These are phyloP conservation scores for Dryadula phaetusa DNA, from an alignment of 2,888 invertebrate species.

Conservation along the genomic window DNA sequence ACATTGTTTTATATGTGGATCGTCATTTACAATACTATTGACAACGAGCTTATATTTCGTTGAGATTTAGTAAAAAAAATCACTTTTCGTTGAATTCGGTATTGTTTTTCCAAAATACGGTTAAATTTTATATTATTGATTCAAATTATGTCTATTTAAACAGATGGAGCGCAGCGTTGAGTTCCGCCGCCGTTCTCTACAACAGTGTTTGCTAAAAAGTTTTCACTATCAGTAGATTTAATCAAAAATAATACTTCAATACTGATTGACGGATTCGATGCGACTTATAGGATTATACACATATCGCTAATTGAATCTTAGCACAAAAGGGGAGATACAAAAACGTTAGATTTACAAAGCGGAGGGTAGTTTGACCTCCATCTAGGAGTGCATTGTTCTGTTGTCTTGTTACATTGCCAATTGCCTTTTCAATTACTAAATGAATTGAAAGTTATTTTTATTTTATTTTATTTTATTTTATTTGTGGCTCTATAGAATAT, in stretches of 20 bases:
- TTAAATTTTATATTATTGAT: no score
- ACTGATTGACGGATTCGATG: constrained; percentile 75
- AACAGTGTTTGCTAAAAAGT: background rate
- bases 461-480: background rate
- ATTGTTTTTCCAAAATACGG: no score
- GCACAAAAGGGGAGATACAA: constrained; percentile 53
- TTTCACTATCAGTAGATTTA: constrained; percentile 15
- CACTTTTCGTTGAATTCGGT: background rate
- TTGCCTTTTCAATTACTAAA: constrained; percentile 17
- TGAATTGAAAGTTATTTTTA: background rate
- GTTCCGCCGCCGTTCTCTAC: no score
- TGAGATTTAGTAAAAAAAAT: background rate
- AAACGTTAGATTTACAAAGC: constrained; percentile 44
- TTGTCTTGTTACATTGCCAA: constrained; percentile 14
- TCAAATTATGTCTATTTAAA: no score
- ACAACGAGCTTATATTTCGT: background rate
- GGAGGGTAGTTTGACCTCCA: constrained; percentile 22
- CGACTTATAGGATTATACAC: constrained; percentile 72
- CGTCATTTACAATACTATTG: background rate
- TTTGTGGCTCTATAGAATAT: background rate
- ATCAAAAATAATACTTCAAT: background rate
- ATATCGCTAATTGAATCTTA: constrained; percentile 76
- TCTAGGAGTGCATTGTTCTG: constrained; percentile 21
- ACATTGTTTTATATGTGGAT: background rate
- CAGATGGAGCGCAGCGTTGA: no score